Percentiles rank a stretch among this genome's conserved stretches.
Evolutionary conservation across 2,113 vertebrate species (phyloP).

Genomic region (Okapia johnstoni): DNA sequence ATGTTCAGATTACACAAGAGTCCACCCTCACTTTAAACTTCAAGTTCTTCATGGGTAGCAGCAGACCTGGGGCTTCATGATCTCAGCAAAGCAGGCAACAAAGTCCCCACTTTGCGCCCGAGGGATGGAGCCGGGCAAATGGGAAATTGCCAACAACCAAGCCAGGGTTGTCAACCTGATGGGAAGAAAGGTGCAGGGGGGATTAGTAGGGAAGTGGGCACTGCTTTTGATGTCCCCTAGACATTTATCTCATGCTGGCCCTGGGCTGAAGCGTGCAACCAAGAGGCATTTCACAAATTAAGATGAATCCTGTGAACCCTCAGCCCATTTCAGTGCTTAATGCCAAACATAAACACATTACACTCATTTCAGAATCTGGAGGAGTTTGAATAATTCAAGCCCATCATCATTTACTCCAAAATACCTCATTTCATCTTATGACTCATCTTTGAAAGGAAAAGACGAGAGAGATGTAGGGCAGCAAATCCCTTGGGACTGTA

Average conservation of each 20-base stretch:
- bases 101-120: background rate
- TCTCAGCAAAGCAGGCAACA: background rate
- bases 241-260: background rate
- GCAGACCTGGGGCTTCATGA: background rate
- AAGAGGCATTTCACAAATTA: conserved; percentile 35
- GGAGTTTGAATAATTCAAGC: conserved; percentile 62
- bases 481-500: background rate
- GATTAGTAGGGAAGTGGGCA: background rate
- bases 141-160: rapidly evolving
- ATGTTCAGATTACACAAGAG: background rate
- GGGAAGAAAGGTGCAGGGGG: background rate
- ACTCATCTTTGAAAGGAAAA: conserved; percentile 51
- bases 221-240: background rate
- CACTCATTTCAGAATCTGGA: conserved; percentile 53
- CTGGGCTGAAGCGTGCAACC: background rate
- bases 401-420: conserved; percentile 56
- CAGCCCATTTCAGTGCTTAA: conserved; percentile 10
- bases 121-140: no score
- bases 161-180: rapidly evolving
- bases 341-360: conserved; percentile 58
- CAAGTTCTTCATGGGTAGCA: background rate
- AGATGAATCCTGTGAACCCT: background rate
- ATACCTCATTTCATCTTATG: conserved; percentile 54
- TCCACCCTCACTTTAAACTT: rapidly evolving
- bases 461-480: background rate